These are phyloP conservation scores for Aphaenogaster rudis DNA, from an alignment of 1,140 invertebrate species.

Conservation along the genomic window DNA sequence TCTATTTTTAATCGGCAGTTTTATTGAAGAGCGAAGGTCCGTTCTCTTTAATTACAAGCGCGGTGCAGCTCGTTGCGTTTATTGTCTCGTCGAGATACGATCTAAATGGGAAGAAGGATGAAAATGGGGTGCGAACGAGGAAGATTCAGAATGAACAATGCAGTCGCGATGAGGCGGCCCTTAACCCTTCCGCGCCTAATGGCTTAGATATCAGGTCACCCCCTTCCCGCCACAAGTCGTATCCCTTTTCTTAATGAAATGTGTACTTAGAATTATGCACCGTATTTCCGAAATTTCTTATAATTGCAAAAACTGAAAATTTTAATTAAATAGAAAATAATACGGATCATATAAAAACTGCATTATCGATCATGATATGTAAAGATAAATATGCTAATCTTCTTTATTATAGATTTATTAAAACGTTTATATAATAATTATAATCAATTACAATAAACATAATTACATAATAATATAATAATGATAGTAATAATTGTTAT, in stretches of 20 bases:
- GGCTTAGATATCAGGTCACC: slow-evolving; percentile 36
- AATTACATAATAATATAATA: neutral
- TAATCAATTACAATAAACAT: neutral
- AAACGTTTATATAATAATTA: neutral
- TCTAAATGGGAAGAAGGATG: slow-evolving; percentile 18
- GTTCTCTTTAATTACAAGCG: slow-evolving; percentile 48
- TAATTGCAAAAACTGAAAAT: neutral
- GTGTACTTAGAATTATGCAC: slow-evolving; percentile 3
- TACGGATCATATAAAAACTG: neutral
- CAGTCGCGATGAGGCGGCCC: slow-evolving; percentile 35
- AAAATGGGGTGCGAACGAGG: slow-evolving; percentile 31
- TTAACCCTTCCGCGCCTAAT: slow-evolving; percentile 57
- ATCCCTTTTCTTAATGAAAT: neutral
- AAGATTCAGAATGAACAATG: slow-evolving; percentile 63
- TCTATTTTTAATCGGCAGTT: slow-evolving; percentile 29
- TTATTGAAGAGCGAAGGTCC: slow-evolving; percentile 54
- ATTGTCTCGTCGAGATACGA: slow-evolving; percentile 59
- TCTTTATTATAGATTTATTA: slow-evolving; percentile 3
- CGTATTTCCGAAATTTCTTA: neutral
- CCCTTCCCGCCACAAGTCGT: neutral
- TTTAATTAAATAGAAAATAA: neutral
- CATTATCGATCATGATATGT: neutral
- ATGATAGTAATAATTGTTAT: neutral
- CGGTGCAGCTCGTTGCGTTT: slow-evolving; percentile 50
- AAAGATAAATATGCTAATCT: slow-evolving; percentile 2